Evolutionary conservation across 2,888 invertebrate species (phyloP).

Genomic region (Oscheius sp.): DNA sequence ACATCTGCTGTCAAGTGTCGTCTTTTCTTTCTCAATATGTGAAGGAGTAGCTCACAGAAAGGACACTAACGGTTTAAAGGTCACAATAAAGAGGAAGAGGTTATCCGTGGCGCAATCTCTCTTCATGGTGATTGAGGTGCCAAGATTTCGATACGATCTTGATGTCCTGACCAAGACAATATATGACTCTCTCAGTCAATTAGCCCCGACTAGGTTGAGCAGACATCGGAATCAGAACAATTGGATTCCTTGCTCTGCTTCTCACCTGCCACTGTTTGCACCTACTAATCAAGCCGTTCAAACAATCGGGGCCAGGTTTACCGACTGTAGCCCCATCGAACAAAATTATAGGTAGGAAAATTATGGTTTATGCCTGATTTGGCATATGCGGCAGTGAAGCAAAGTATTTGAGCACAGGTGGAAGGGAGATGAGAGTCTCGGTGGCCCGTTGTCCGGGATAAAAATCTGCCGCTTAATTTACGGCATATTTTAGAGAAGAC

Average conservation of each 20-base stretch:
- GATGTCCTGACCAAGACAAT: conserved; percentile 28
- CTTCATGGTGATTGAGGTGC: conserved; percentile 25
- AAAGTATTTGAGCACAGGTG: conserved; percentile 7
- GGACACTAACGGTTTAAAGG: neutral
- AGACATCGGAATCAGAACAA: neutral
- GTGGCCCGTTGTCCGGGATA: neutral
- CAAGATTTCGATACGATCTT: conserved; percentile 31
- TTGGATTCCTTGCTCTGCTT: conserved; percentile 23
- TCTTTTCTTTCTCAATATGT: conserved; percentile 15
- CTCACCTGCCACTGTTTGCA: conserved; percentile 22
- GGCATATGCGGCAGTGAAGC: conserved; percentile 4
- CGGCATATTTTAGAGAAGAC: neutral
- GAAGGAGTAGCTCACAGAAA: conserved; percentile 20
- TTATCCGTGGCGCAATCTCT: conserved; percentile 31
- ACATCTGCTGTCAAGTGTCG: conserved; percentile 19
- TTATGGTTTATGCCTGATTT: conserved; percentile 23
- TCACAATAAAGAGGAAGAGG: conserved; percentile 2
- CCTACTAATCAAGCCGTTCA: conserved; percentile 28
- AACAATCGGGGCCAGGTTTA: conserved; percentile 1
- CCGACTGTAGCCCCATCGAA: conserved; percentile 4
- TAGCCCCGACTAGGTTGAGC: neutral
- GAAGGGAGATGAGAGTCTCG: neutral
- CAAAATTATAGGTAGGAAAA: conserved; percentile 27
- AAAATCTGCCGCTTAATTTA: conserved; percentile 2
- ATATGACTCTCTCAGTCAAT: conserved; percentile 30